These are phyloP conservation scores for Delphinus delphis DNA, from an alignment of 2,113 vertebrate genomes.

Conservation along the genomic window DNA sequence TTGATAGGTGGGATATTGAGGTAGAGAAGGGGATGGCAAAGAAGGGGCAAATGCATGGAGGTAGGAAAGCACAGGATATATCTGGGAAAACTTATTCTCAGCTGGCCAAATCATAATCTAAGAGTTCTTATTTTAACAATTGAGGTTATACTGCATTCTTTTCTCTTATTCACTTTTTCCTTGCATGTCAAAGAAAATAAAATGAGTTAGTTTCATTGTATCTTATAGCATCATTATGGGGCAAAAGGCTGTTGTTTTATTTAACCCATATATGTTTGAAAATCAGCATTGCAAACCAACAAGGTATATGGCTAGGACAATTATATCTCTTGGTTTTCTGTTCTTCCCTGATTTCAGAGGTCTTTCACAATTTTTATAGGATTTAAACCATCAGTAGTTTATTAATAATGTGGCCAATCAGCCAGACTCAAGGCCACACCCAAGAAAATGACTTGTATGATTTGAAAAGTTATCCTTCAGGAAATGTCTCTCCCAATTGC, in stretches of 20 bases:
- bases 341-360: neutral
- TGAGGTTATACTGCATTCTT: neutral
- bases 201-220: neutral
- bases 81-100: neutral
- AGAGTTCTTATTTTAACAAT: neutral
- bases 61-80: neutral
- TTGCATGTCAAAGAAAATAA: conserved; percentile 18
- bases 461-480: neutral
- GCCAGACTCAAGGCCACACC: neutral
- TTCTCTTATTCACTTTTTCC: neutral
- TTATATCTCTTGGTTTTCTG: neutral
- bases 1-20: neutral
- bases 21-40: neutral
- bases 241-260: neutral
- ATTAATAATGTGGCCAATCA: neutral
- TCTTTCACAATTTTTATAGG: neutral
- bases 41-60: neutral
- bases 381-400: neutral
- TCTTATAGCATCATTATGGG: neutral
- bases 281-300: neutral
- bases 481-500: neutral
- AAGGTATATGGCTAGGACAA: neutral
- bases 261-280: neutral
- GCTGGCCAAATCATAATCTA: neutral
- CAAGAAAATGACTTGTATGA: neutral